These are phyloP conservation scores for Coryphaenoides rupestris DNA, from an alignment of 2,113 vertebrate species.

Conservation along the genomic window DNA sequence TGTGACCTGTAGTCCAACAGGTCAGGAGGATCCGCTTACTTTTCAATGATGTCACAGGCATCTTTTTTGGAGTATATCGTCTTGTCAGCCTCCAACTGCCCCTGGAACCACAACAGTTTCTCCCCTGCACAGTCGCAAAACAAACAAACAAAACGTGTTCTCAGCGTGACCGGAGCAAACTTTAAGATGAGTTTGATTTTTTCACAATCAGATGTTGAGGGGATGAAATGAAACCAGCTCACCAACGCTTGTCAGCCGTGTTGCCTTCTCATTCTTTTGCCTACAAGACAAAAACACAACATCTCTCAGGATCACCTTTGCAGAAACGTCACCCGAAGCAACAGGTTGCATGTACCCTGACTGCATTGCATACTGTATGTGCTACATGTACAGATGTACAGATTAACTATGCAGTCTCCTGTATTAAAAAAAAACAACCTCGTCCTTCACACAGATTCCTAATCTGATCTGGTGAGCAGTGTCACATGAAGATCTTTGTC, in stretches of 20 bases:
- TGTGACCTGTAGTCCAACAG: too few species aligned
- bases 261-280: slow-evolving; percentile 84
- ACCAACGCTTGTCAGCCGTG: slow-evolving; percentile 83
- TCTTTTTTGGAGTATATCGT: slow-evolving; percentile 80
- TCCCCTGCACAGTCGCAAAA: slow-evolving; percentile 73
- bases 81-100: slow-evolving; percentile 81
- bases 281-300: slow-evolving; percentile 57
- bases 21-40: slow-evolving; percentile 74
- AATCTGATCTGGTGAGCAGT: too few species aligned
- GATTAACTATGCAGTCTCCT: too few species aligned
- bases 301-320: too few species aligned
- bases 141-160: neutral
- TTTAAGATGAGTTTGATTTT: neutral
- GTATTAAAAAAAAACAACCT: too few species aligned
- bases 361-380: too few species aligned
- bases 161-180: neutral
- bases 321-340: too few species aligned
- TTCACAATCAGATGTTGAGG: neutral
- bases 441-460: too few species aligned
- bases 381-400: too few species aligned
- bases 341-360: too few species aligned
- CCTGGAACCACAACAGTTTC: slow-evolving; percentile 93
- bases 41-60: slow-evolving; percentile 86
- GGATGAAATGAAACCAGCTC: slow-evolving; percentile 48
- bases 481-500: too few species aligned